Percentiles rank a stretch among this genome's conserved stretches.
Conservation (phyloP, 2,113 vertebrate genomes). For the Clupea harengus region DNA sequence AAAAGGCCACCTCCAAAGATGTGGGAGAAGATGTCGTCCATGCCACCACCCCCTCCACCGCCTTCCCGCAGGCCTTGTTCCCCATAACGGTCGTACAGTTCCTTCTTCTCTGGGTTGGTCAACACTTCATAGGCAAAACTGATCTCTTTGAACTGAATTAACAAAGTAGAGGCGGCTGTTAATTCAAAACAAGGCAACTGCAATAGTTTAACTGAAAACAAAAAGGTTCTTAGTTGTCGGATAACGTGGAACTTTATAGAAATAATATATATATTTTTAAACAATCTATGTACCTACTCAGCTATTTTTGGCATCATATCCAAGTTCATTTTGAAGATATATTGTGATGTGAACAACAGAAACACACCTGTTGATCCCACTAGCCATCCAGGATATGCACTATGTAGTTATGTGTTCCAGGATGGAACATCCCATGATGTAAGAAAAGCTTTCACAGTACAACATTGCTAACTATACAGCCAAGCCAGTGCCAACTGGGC, state of each 20-base stretch:
- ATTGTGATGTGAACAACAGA: no score
- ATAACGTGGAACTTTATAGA: neutral
- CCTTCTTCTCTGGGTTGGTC: slow-evolving; percentile 94
- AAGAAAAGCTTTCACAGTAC: no score
- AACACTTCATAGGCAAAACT: slow-evolving; percentile 98
- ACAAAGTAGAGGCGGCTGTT: neutral
- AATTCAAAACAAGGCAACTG: neutral
- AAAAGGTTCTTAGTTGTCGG: neutral
- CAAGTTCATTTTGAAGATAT: neutral
- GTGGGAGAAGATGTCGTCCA: slow-evolving; percentile 99
- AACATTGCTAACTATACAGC: no score
- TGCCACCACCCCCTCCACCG: slow-evolving; percentile 87
- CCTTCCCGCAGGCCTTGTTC: slow-evolving; percentile 97
- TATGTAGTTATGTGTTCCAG: no score
- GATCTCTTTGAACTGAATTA: slow-evolving; percentile 93
- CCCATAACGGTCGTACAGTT: slow-evolving; percentile 95
- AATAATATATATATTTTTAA: no score
- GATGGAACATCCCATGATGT: no score
- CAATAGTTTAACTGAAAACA: neutral
- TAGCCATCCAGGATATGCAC: no score
- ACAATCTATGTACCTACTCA: neutral
- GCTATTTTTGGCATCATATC: neutral
- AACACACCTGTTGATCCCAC: no score
- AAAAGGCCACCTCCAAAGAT: slow-evolving; percentile 98
- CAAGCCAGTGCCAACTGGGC: no score